Evolutionary conservation across 1,140 invertebrate genomes (phyloP), one percentile per base, ranked within the genome.

Genomic region (Procambarus clarkii): DNA sequence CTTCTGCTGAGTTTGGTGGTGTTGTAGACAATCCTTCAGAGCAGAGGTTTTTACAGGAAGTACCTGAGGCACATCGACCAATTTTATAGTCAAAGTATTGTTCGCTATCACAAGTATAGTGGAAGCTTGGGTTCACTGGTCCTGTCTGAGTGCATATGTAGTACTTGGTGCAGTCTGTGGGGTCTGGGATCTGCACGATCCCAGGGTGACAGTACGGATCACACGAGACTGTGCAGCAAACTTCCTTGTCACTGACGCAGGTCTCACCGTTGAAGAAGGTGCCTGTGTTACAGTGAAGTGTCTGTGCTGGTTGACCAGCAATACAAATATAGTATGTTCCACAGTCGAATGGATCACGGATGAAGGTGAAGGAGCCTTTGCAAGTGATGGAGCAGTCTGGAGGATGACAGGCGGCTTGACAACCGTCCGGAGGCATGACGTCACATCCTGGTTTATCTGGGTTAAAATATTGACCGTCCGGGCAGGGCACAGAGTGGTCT

Each of bases 401-500:
- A 15, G 60, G 60, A 0, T 0, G 3, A 15, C 60, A 64, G 15
- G 60, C 9, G 3, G 60, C 9, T 5, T 54, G 0, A 54, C 50
- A 54, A 34, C 34, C 34, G 0, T 34, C 34, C 1, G 50, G 50
- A 54, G 11, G 0, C 5, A 0, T 8, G 0, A 0, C 50, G 50
- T 0, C 11, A 54, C 50, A 54, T 8, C 2, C 11, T 54, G 11
- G 50, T 8, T 5, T n/a, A n/a, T 3, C 3, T 5, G 5, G 5
- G 50, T 0, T 0, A 50, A 89, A 89, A 48, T 7, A 11, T 34
- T 48, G 1, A 3, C 79, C 87, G 3, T 9, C 0, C 0, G 13
- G 11, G 44, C 87, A 89, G 18, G 60, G n/a, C 4, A 89, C 3
- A 9, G 87, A 46, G 45, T 11, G 7, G 9, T 89, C 87, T 3